These are phyloP conservation scores for Montifringilla adamsi DNA, from an alignment of 2,113 vertebrate genomes.

Conservation along the genomic window DNA sequence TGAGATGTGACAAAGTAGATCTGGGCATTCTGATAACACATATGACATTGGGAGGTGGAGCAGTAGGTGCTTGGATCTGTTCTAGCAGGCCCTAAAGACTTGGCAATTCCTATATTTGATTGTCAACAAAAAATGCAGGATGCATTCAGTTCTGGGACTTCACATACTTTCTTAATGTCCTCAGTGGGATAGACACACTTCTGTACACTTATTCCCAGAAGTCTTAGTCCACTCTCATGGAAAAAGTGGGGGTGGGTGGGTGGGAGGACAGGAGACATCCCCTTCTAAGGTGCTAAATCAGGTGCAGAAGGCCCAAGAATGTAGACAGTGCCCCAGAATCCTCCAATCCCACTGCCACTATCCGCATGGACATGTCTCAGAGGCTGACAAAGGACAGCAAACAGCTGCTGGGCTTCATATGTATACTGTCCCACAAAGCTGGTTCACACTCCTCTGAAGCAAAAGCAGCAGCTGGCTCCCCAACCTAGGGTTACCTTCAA, in stretches of 20 bases:
- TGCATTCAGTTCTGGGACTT: not conserved
- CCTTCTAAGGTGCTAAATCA: not conserved
- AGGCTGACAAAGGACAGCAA: not conserved
- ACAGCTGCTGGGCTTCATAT: not conserved
- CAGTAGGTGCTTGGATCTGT: not conserved
- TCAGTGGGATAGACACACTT: not conserved
- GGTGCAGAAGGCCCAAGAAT: not conserved
- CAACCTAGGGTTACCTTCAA: not conserved
- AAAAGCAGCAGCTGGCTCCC: not conserved
- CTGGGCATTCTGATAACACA: not conserved
- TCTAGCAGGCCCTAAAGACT: not conserved
- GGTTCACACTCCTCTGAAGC: not conserved
- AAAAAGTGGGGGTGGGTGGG: not conserved
- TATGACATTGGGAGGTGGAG: not conserved
- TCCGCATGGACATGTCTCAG: rapidly evolving
- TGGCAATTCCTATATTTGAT: not conserved
- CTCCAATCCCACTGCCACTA: not conserved
- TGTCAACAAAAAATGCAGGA: not conserved
- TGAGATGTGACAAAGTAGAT: not conserved
- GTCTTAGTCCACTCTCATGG: not conserved
- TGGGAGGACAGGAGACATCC: not conserved
- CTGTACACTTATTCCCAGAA: not conserved
- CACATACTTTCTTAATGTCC: not conserved
- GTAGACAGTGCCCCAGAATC: not conserved
- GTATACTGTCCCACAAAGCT: not conserved